Percentiles rank a stretch among this genome's conserved stretches.
phyloP scores from a whole-genome alignment of 2,888 invertebrate genomes.

The Muschampia plurimacula region DNA sequence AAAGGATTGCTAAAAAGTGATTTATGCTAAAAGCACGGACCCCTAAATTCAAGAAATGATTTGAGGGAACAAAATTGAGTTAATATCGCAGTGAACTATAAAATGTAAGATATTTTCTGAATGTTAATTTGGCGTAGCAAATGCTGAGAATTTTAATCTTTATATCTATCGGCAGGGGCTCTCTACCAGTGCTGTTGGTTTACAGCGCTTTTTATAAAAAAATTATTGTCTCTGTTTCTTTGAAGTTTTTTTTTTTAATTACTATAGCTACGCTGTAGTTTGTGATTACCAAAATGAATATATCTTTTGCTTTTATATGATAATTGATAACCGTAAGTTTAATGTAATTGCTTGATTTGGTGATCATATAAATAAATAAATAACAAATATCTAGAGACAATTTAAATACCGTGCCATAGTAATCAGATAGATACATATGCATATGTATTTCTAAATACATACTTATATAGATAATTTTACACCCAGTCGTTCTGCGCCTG shows the following conservation, averaged over 20 bases:
- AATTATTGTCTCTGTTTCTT: background rate
- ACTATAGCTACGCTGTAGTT: background rate
- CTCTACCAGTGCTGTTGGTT: conserved; percentile 15
- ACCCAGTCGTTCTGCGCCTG: too few species aligned
- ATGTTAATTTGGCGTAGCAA: conserved; percentile 35
- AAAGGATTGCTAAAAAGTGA: too few species aligned
- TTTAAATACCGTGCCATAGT: too few species aligned
- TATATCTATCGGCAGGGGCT: conserved; percentile 18
- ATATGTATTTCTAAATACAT: too few species aligned
- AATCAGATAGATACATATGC: too few species aligned
- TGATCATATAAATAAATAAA: too few species aligned
- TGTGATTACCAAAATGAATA: background rate
- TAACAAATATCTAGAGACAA: too few species aligned
- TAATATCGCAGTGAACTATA: conserved; percentile 43
- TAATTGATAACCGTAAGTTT: too few species aligned
- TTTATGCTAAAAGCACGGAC: conserved; percentile 36
- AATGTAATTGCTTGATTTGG: too few species aligned
- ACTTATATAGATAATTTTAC: too few species aligned
- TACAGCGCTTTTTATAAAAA: background rate
- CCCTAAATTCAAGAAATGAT: conserved; percentile 55
- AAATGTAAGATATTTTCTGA: conserved; percentile 35
- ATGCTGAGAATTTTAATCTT: conserved; percentile 32
- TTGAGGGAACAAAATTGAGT: conserved; percentile 58
- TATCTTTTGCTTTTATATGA: too few species aligned
- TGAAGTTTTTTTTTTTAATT: background rate